Evolutionary conservation across 1,140 invertebrate species (phyloP).

Genomic region (Drosophila guanche): DNA sequence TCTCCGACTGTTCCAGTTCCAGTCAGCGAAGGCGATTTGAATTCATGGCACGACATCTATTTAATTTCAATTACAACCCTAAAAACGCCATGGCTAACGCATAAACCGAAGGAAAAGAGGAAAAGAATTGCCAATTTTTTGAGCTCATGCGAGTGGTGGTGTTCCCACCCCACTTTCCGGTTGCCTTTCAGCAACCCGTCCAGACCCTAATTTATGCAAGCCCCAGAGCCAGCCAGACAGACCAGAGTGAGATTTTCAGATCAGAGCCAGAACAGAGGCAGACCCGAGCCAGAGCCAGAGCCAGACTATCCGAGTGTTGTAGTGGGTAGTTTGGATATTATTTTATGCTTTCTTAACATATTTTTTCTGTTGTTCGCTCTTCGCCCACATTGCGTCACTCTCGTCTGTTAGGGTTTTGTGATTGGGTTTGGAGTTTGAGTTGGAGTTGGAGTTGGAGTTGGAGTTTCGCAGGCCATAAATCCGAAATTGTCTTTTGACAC

Average conservation of each 20-base stretch:
- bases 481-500: conserved; percentile 83
- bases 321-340: conserved; percentile 71
- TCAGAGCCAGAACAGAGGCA: conserved; percentile 18
- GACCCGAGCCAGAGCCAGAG: conserved; percentile 14
- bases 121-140: conserved; percentile 47
- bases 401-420: too few species aligned
- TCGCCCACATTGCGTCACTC: conserved; percentile 70
- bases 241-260: conserved; percentile 56
- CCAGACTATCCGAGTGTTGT: conserved; percentile 3
- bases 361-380: conserved; percentile 50
- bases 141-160: conserved; percentile 15
- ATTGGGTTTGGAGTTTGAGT: background rate
- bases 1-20: conserved; percentile 46
- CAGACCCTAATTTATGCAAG: conserved; percentile 75
- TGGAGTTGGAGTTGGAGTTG: conserved; percentile 7
- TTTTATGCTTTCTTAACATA: conserved; percentile 82
- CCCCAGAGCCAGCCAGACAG: conserved; percentile 49
- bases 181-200: conserved; percentile 32
- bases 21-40: conserved; percentile 56
- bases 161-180: conserved; percentile 5
- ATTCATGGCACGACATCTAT: conserved; percentile 81
- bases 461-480: conserved; percentile 77
- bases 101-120: conserved; percentile 59
- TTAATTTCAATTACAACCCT: conserved; percentile 81
- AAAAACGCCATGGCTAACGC: conserved; percentile 72